Evolutionary conservation across 2,113 vertebrate genomes (phyloP), one percentile per base, ranked within the genome.

Genomic region (Pomatorhinus ruficollis): DNA sequence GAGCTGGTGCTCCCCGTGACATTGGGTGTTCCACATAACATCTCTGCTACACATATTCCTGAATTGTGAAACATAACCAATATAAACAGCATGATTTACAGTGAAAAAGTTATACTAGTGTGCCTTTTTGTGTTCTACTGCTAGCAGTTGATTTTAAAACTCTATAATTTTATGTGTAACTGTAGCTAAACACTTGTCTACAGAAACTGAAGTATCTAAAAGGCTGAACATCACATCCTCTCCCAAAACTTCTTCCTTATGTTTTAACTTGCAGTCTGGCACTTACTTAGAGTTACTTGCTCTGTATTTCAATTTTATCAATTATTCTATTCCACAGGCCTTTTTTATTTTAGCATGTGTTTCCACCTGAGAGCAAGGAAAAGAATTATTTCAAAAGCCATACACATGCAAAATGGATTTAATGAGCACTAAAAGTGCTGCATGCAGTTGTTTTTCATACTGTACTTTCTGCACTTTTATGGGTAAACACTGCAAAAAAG

Each of bases 401-500:
- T 76, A 64, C 45, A 50, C 50, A 77, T 65, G 60, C 68, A 49
- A 86, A 96, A 94, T 70, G 76, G 63, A 78, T 93, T 39, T 89
- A 95, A 82, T 16, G 33, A 77, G 69, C 35, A 91, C 60, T 37
- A 90, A 69, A 95, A 71, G 66, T 72, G 76, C 52, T 89, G 54
- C 20, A 49, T 89, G 87, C 91, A 92, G 87, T 93, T 97, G 22
- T 91, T 96, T 94, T 88, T 61, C 61, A 93, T 24, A 89, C 64
- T 91, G 83, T 91, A 84, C 81, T 94, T 83, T 83, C 35, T 96
- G 39, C 40, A 76, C 40, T 82, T 92, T 95, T 97, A 87, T 85
- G 33, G 61, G 72, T 72, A 96, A 83, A 95, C 64, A 92, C 53
- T 82, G 56, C 8, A 79, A 35, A 70, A 91, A 96, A 94, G 39